Evolutionary conservation across 2,888 invertebrate genomes (phyloP), one percentile per base, ranked within the genome.

Genomic region (Pandemis cinnamomeana): DNA sequence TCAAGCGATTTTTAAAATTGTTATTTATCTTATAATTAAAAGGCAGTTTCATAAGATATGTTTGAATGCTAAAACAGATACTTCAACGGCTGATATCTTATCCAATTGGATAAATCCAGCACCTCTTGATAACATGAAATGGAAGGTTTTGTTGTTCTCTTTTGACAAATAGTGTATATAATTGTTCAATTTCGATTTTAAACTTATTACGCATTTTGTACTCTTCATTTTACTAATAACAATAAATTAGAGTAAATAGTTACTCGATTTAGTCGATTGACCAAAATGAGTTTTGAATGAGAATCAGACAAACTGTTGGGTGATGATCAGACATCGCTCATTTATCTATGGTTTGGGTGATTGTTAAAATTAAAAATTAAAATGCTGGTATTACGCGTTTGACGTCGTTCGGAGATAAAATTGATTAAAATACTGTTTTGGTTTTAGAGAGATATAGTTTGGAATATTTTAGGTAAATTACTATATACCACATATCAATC

Each of bases 1-100:
- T 74, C 74, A 74, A 74, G 74, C 74, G 36, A 27, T 61, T 15
- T 66, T 51, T 73, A 67, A 74, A 71, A 74, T 74, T 73, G 69
- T 66, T 73, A 73, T 64, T 36, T 53, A 13, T 60, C 66, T 70
- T 66, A 73, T 36, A 61, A 44, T 69, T 74, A 74, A 70, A 74
- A 71, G 74, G 73, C 73, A 74, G 73, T 74, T 66, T 70, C 74
- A 71, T 74, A 74, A 71, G 74, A 67, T 67, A 62, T 70, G 60
- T 72, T 58, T 58, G 27, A 27, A 58, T 48, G 63, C 36, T 27
- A 27, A 27, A 58, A 58, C 10, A 10, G 20, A 55, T 55, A 20
- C 11, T 27, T 27, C 11, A 58, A 20, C 2, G 20, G 20, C 11
- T 20, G 7, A 20, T 55, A 58, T 58, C 27, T 58, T 27, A 20